Evolutionary conservation across 2,888 invertebrate genomes (phyloP).

Genomic region (Sesia bembeciformis): DNA sequence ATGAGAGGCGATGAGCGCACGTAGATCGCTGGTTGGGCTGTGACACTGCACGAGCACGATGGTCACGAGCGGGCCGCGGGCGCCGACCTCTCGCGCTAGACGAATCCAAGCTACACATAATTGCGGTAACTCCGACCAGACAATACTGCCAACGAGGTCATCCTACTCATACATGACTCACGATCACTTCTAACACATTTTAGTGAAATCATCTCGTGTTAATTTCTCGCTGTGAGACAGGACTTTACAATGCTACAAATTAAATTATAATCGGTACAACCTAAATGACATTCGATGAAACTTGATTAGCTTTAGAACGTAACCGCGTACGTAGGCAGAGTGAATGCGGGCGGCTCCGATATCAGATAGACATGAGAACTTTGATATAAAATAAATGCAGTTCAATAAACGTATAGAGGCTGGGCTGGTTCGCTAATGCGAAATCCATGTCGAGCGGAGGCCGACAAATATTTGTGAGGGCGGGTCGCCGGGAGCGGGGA

Average conservation of each 20-base stretch:
- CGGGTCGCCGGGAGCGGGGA: conserved; percentile 6
- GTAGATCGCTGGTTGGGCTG: not conserved
- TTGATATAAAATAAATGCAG: conserved; percentile 17
- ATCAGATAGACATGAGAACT: conserved; percentile 13
- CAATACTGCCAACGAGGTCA: conserved; percentile 30
- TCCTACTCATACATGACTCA: conserved; percentile 45
- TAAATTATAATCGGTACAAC: no score
- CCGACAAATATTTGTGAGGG: conserved; percentile 46
- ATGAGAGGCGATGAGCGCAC: not conserved
- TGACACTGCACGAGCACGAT: conserved; percentile 23
- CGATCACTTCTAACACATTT: conserved; percentile 3
- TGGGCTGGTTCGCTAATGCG: conserved; percentile 45
- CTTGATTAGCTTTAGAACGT: conserved; percentile 10
- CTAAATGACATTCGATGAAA: conserved; percentile 13
- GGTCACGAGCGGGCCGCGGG: conserved; percentile 16
- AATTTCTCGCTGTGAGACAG: not conserved
- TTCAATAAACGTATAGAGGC: conserved; percentile 32
- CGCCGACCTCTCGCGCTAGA: conserved; percentile 30
- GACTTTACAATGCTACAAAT: not conserved
- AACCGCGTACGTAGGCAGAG: conserved; percentile 11
- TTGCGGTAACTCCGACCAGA: conserved; percentile 27
- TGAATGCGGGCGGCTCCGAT: conserved; percentile 11
- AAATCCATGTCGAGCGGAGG: conserved; percentile 41
- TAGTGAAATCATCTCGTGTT: not conserved
- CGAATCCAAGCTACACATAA: conserved; percentile 21